Base-by-base conservation (phyloP, 2,113 vertebrate genomes). In the Marcusenius ussheri region DNA sequence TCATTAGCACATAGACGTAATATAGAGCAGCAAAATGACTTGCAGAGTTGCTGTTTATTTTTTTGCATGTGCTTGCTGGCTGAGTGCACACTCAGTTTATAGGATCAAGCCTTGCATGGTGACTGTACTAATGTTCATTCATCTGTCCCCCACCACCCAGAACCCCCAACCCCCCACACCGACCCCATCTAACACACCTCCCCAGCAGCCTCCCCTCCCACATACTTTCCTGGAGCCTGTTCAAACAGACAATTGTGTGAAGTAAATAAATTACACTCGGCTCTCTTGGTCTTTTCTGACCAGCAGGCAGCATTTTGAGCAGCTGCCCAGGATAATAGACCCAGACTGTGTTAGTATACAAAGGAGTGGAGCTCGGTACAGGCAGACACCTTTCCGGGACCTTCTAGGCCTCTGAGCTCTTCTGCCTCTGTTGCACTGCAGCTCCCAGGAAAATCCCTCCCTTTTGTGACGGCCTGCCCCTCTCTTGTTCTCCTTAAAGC, bases 211-310 rank as follows among this genome's bases (percentile, higher is more conserved):
- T 88, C 13, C 56, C 49, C 62, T 87, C 86, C 89, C 94, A 94
- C 94, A 92, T 94, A 95, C 94, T 96, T 94, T 94, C 93, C 93
- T 91, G 95, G 95, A 96, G 95, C 92, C 94, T 97, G 95, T 96
- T 95, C 94, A 97, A 96, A 95, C 96, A 95, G 93, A 93, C 95
- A 95, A 95, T 96, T 97, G 95, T 96, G 92, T 95, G 94, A 93
- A 96, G 96, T 97, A 97, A 97, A 96, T 97, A 96, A 97, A 97
- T 97, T 96, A 96, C 95, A 94, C 94, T 95, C 94, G 94, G 95
- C 95, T 96, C 95, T 95, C 90, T 95, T 95, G 96, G 95, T 96
- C 96, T 95, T 95, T 94, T 95, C 93, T 92, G 91, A 88, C 90
- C 89, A 90, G 95, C 94, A 94, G 92, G 94, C 93, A 92, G 92